Evolutionary conservation across 2,888 invertebrate species (phyloP).

Genomic region (Microctonus hyperodae): DNA sequence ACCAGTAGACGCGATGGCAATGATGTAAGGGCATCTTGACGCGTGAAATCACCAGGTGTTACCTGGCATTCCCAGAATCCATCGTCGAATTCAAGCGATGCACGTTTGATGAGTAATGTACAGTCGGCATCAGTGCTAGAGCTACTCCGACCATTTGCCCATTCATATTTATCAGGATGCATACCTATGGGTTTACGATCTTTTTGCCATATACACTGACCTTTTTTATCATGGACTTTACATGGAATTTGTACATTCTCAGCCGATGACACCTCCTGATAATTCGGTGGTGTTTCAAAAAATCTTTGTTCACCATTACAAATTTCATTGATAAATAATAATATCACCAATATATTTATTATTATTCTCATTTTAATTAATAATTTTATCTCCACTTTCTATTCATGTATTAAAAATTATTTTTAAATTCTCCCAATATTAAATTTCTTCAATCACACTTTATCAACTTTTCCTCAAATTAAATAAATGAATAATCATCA

Average conservation of each 20-base stretch:
- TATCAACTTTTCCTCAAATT: not conserved
- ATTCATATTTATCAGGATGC: constrained; percentile 88
- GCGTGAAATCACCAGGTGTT: constrained; percentile 80
- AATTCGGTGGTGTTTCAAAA: constrained; percentile 78
- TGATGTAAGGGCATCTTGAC: constrained; percentile 81
- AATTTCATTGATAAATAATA: not conserved
- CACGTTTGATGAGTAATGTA: constrained; percentile 82
- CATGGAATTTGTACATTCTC: constrained; percentile 84
- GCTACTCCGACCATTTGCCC: constrained; percentile 73
- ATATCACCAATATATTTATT: not conserved
- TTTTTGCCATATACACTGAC: constrained; percentile 92
- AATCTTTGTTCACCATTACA: constrained; percentile 73
- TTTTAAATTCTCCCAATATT: not conserved
- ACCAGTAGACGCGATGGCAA: constrained; percentile 83
- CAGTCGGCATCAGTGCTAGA: constrained; percentile 68
- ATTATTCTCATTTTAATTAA: not conserved
- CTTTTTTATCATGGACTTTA: constrained; percentile 84
- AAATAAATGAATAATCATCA: not conserved
- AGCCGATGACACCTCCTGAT: constrained; percentile 88
- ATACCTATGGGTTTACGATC: constrained; percentile 90
- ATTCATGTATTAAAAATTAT: not conserved
- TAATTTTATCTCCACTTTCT: not conserved
- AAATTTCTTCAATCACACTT: not conserved
- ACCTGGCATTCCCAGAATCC: constrained; percentile 94
- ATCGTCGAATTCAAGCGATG: constrained; percentile 85